These are phyloP conservation scores for Pelmatolapia mariae DNA, from an alignment of 2,113 vertebrate species.

Conservation along the genomic window DNA sequence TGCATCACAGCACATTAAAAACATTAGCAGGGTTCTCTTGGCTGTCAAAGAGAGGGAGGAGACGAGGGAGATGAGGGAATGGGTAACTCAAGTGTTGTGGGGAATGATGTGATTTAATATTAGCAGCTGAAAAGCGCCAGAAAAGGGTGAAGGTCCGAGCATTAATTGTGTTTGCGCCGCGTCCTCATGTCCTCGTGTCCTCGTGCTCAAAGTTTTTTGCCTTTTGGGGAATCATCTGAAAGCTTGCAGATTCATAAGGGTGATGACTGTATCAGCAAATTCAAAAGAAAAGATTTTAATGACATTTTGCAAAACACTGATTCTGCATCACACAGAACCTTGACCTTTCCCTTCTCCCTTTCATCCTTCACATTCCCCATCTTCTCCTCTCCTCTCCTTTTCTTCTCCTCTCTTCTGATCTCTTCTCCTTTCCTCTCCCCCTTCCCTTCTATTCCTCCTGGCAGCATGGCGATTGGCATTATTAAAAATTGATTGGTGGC, in stretches of 20 bases:
- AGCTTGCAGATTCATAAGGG: constrained; percentile 24
- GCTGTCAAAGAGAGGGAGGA: constrained; percentile 52
- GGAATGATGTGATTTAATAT: constrained; percentile 57
- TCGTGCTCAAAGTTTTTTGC: background rate
- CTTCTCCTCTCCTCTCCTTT: background rate
- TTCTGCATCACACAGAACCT: constrained; percentile 51
- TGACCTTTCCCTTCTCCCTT: constrained; percentile 39
- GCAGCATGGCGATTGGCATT: constrained; percentile 73
- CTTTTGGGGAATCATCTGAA: constrained; percentile 39
- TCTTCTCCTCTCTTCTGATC: background rate
- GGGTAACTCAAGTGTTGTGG: constrained; percentile 53
- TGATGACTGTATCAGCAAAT: constrained; percentile 45
- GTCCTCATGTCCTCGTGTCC: background rate
- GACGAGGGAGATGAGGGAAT: constrained; percentile 18
- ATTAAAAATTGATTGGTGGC: constrained; percentile 79
- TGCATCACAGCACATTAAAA: constrained; percentile 74
- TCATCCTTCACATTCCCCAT: background rate
- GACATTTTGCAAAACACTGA: constrained; percentile 61
- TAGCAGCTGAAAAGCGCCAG: background rate
- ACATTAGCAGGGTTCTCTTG: constrained; percentile 69
- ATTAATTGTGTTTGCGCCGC: constrained; percentile 33
- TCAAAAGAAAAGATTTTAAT: constrained; percentile 45
- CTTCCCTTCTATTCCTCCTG: constrained; percentile 33
- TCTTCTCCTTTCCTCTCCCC: background rate
- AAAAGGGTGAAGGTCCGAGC: constrained; percentile 36